Base-by-base conservation (phyloP, 2,888 invertebrate species). In the Physocephala rufipes region DNA sequence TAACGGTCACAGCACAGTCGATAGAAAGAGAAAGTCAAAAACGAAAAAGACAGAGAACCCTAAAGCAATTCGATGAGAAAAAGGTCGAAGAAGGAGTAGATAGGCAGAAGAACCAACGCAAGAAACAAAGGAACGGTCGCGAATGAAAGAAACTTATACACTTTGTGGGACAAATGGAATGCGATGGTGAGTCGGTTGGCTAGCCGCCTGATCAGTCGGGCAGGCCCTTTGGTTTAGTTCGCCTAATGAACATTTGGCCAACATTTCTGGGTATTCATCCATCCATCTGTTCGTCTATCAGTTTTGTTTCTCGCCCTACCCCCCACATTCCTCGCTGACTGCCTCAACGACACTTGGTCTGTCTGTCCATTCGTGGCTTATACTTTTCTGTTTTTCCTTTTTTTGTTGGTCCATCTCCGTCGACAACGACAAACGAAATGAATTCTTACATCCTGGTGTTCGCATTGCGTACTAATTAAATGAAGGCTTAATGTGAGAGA, bases 401-500 rank as follows among this genome's bases (percentile, higher is more conserved):
- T n/a, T n/a, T n/a, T n/a, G n/a, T 19, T n/a, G 49, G n/a, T 49
- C 19, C n/a, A 15, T 15, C 49, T 49, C 28, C 12, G n/a, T 15
- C 51, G 51, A 59, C 59, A 26, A 15, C 59, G 30, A 26, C 59
- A 59, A n/a, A 28, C 24, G 58, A 19, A n/a, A n/a, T 36, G 36
- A 9, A 36, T 36, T 36, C 36, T 36, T 36, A 36, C 36, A 26
- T 24, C n/a, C 55, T 21, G 24, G 59, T 49, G 26, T 26, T 58
- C 67, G 19, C 59, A 61, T 53, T 47, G 45, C 67, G 61, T 67
- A 61, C 67, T 67, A 61, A 67, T 67, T 24, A 67, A 67, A 67
- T 59, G 67, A 47, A 59, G 30, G 59, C 67, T 59, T 67, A 67
- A 59, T 67, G 55, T n/a, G 66, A 36, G 36, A 53, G 21, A 28